Evolutionary conservation across 2,113 vertebrate genomes (phyloP).

Genomic region (Tonatia bakeri): DNA sequence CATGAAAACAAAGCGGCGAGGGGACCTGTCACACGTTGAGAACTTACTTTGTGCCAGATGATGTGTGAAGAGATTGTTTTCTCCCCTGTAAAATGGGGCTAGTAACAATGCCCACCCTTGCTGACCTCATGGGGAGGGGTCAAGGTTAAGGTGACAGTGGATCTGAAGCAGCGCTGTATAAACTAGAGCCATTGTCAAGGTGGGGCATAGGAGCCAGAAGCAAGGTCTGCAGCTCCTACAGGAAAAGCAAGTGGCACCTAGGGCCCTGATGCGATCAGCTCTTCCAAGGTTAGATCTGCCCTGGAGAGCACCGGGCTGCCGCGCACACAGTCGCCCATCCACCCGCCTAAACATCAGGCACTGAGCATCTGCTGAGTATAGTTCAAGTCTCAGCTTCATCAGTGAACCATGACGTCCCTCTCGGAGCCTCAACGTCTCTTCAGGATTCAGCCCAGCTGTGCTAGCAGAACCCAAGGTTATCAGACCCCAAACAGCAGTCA

Average conservation of each 20-base stretch:
- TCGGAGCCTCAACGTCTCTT: not conserved
- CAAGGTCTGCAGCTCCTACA: not conserved
- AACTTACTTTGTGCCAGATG: not conserved
- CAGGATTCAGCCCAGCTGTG: not conserved
- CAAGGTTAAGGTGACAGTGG: not conserved
- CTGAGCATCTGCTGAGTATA: not conserved
- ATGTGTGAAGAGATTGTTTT: not conserved
- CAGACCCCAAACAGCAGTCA: not conserved
- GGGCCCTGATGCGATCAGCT: not conserved
- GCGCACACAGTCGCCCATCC: not conserved
- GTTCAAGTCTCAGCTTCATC: not conserved
- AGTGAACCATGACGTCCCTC: not conserved
- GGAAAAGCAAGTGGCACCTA: not conserved
- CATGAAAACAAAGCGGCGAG: not conserved
- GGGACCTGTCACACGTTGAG: fast-evolving
- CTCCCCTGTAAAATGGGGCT: too few species aligned
- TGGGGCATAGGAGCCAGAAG: not conserved
- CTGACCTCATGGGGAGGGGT: not conserved
- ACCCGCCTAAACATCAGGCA: not conserved
- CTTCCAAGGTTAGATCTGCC: not conserved
- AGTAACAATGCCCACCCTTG: not conserved
- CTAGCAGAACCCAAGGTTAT: not conserved
- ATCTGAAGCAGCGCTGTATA: not conserved
- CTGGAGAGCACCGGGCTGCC: not conserved
- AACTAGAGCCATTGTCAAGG: not conserved